Percentiles rank a stretch among this genome's conserved stretches.
Evolutionary conservation across 2,113 vertebrate species (phyloP).

Genomic region (Anarrhichthys ocellatus): DNA sequence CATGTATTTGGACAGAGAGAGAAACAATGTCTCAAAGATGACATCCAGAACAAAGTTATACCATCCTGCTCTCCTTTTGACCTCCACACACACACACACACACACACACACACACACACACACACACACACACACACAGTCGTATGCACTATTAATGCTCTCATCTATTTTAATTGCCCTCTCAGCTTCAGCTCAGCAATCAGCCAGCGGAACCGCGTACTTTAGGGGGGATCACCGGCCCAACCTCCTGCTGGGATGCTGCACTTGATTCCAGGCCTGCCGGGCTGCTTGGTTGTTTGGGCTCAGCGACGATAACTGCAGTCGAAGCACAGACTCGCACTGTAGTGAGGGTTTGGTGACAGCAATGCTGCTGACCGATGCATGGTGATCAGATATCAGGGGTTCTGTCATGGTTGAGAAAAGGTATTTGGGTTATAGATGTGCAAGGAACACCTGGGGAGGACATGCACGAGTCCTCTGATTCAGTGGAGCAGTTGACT

Average conservation of each 20-base stretch:
- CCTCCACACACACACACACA: constrained; percentile 24
- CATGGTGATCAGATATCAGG: constrained; percentile 28
- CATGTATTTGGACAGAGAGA: constrained; percentile 14
- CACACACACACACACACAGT: constrained; percentile 38
- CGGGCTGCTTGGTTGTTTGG: constrained; percentile 15
- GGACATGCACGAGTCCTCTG: constrained; percentile 21
- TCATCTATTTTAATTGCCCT: constrained; percentile 74
- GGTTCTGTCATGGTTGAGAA: neutral
- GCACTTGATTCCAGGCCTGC: constrained; percentile 46
- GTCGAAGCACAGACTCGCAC: neutral
- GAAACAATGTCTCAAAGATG: constrained; percentile 13
- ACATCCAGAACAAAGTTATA: constrained; percentile 23
- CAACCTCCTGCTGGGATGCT: constrained; percentile 37
- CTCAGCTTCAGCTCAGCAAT: constrained; percentile 64
- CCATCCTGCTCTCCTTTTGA: constrained; percentile 13
- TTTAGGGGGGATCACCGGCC: constrained; percentile 52
- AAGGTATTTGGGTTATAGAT: constrained; percentile 37
- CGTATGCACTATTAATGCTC: constrained; percentile 71
- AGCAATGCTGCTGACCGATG: constrained; percentile 22
- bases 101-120: constrained; percentile 19
- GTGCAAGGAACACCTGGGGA: constrained; percentile 34
- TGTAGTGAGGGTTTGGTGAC: neutral
- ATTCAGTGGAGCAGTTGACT: constrained; percentile 10
- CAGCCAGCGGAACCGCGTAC: constrained; percentile 36
- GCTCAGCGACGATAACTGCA: neutral